Percentiles rank a stretch among this genome's conserved stretches.
phyloP scores from a whole-genome alignment of 2,113 vertebrate genomes.

The Galeopterus variegatus region DNA sequence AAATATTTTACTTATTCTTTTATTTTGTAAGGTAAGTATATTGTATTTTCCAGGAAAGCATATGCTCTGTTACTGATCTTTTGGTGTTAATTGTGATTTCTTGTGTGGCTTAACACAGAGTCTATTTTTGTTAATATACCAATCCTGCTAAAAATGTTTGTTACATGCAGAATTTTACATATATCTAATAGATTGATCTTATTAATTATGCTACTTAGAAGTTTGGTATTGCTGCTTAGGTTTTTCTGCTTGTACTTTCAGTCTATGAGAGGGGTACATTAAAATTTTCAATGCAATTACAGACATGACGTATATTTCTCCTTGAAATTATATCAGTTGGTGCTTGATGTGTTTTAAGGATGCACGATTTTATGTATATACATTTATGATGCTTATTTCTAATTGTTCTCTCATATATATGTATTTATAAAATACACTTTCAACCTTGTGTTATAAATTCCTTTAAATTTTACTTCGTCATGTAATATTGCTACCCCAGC shows the following conservation, averaged over 20 bases:
- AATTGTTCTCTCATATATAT: background rate
- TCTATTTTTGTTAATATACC: background rate
- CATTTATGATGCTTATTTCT: background rate
- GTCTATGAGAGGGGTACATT: background rate
- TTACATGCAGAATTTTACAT: background rate
- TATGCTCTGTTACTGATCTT: background rate
- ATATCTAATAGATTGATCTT: background rate
- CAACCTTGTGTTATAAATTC: background rate
- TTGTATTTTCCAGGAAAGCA: background rate
- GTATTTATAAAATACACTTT: background rate
- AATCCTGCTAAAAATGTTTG: background rate
- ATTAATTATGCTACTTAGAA: background rate
- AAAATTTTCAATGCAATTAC: background rate
- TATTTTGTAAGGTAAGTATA: background rate
- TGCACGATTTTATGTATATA: background rate
- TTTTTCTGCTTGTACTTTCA: background rate
- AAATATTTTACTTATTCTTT: background rate
- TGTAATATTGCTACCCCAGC: background rate
- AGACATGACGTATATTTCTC: background rate
- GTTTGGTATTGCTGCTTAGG: background rate
- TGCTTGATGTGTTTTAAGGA: background rate
- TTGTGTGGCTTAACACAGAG: background rate
- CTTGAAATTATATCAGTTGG: background rate
- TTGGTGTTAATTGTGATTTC: background rate
- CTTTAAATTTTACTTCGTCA: background rate